phyloP scores from a whole-genome alignment of 2,797 vertebrate genomes.

The Bradypodion pumilum region DNA sequence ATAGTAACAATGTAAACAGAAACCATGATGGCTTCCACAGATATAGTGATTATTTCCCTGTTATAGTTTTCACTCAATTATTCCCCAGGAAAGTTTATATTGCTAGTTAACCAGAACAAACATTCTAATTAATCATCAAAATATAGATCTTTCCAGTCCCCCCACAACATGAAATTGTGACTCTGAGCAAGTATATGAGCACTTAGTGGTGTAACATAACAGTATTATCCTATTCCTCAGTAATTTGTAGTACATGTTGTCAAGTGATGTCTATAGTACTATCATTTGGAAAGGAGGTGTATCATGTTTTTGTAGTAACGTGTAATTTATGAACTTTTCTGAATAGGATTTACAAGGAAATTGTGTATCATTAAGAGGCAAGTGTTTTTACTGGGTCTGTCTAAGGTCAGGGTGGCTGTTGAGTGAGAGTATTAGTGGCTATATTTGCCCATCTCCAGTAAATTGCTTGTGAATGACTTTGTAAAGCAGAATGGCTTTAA shows the following conservation, averaged over 20 bases:
- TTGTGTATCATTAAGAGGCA: slow-evolving; percentile 50
- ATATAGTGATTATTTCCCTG: too few species aligned
- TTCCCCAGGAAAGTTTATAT: not conserved
- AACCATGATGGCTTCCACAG: not conserved
- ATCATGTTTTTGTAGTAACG: slow-evolving; percentile 33
- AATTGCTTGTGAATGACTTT: slow-evolving; percentile 54
- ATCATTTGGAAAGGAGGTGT: slow-evolving; percentile 41
- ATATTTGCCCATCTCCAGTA: slow-evolving; percentile 38
- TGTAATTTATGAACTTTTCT: slow-evolving; percentile 62
- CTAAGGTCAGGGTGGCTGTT: slow-evolving; percentile 38
- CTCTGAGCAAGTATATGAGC: slow-evolving; percentile 32
- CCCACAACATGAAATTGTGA: not conserved
- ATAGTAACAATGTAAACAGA: not conserved
- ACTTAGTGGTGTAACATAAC: slow-evolving; percentile 29
- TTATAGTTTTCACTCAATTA: not conserved
- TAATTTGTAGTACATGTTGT: slow-evolving; percentile 36
- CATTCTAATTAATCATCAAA: not conserved
- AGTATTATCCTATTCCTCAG: slow-evolving; percentile 28
- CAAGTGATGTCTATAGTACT: slow-evolving; percentile 27
- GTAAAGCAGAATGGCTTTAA: slow-evolving; percentile 51
- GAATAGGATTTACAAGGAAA: slow-evolving; percentile 52
- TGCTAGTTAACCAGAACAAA: not conserved
- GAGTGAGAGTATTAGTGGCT: slow-evolving; percentile 31
- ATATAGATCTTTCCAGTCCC: not conserved
- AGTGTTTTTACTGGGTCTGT: slow-evolving; percentile 40